Base-by-base conservation (phyloP, 2,888 invertebrate genomes). In the Rhimphoctona megacephalus region DNA sequence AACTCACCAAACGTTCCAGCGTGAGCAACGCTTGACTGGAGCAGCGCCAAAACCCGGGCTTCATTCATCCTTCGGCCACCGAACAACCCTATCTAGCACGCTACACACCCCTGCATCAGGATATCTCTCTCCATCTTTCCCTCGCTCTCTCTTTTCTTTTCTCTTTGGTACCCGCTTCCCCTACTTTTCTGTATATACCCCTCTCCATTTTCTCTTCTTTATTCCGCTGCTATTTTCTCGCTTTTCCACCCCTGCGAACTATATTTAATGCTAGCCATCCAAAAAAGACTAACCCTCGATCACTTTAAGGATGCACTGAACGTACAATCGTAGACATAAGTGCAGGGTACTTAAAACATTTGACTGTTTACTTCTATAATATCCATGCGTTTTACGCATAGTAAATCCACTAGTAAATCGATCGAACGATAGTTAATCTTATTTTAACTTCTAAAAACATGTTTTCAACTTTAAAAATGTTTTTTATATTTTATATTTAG, bases 31-130 rank as follows among this genome's bases (percentile, higher is more conserved):
- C 81, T 86, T 85, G 85, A 82, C 89, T 89, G 89, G 89, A 90
- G 87, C 90, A 83, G 85, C 87, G 90, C 90, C 90, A 90, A 90
- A 90, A 90, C 85, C 90, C 90, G 81, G 89, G 89, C 89, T 90
- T 89, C 90, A 90, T 90, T 90, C 90, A 90, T 90, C 90, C 85
- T 90, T 90, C 89, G 85, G 67, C 88, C 86, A 85, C 88, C 85
- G 43, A 88, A 86, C 85, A 70, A 85, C 85, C 81, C 25, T 76
- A 73, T 46, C 82, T 54, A 66, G 19, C 36, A 36, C 66, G 22
- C 64, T 49, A 64, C 54, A 43, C 81, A 33, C 76, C 76, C 61
- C 36, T 64, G 36, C 73, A 17, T 61, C 22, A 67, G 74, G 54
- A 22, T 22, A 36, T 43, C 17, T 74, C 78, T 67, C 64, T 43